Base-by-base conservation (phyloP, 2,888 invertebrate species). In the Dendrolimus pini region DNA sequence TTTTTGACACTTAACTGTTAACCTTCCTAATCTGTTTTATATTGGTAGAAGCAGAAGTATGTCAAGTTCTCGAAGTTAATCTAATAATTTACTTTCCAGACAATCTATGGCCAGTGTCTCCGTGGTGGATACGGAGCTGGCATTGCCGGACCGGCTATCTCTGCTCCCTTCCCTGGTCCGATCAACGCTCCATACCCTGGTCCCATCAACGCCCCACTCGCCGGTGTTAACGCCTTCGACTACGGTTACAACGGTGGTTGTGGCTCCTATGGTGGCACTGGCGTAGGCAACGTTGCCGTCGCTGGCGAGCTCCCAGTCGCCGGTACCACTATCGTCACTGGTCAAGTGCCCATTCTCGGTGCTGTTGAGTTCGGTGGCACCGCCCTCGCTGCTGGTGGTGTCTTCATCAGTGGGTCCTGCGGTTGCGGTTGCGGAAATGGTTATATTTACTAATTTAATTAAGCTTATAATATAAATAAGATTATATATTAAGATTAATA, bases 251-350 rank as follows among this genome's bases (percentile, higher is more conserved):
- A 55, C 41, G 57, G 58, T 55, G 55, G 63, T 60, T 55, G 64
- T 58, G 59, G 64, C 9, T 66, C 64, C 41, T 70, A 67, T 60
- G 70, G 68, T 47, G 70, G 69, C 55, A 59, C 59, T 47, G 73
- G 74, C 12, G 53, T 64, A 57, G 72, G 70, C 41, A 69, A 74
- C 60, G 61, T 75, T 30, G 68, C 65, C 3, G 72, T 72, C 41
- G 65, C 65, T 8, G 75, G 77, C 1, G 70, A 70, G 60, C 61
- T 76, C 56, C 70, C 68, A n/a, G 78, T 75, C 12, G 67, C 64
- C 41, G 76, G 78, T 42, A 61, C 65, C 53, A 65, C 77, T 41
- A 59, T 63, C 41, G 58, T 66, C 47, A 55, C 59, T 8, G 66
- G 66, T 10, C 66, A 62, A 57, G 65, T 66, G 30, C 65, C 67